Percentiles rank a stretch among this genome's conserved stretches.
These are phyloP conservation scores for Nasonia oneida DNA, from an alignment of 2,888 invertebrate genomes.

Conservation along the genomic window DNA sequence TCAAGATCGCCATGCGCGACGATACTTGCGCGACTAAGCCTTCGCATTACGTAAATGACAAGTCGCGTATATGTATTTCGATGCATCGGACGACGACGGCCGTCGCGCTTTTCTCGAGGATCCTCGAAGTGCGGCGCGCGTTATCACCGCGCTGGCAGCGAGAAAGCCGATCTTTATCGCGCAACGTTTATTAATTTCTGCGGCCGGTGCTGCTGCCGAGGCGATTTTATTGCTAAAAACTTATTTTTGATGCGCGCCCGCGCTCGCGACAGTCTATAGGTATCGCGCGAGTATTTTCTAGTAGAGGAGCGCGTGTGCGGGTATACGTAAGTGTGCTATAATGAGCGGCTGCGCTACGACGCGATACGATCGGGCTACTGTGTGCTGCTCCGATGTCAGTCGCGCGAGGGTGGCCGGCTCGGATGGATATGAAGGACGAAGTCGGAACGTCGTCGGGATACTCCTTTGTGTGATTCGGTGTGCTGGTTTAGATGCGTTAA, in stretches of 20 bases:
- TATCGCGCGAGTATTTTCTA: neutral
- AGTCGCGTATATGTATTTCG: neutral
- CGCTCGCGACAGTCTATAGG: neutral
- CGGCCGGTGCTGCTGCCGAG: neutral
- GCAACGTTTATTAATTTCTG: neutral
- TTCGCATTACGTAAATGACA: neutral
- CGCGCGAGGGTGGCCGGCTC: conserved; percentile 5
- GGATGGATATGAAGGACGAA: neutral
- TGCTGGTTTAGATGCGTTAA: neutral
- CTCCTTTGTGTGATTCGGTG: neutral
- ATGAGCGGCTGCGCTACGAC: neutral
- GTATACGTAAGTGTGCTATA: neutral
- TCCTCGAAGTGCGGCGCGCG: neutral
- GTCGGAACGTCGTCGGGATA: neutral
- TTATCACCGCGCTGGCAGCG: neutral
- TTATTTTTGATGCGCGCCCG: neutral
- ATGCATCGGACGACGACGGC: neutral
- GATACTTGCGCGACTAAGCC: neutral
- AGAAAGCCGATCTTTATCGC: neutral
- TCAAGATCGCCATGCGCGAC: neutral
- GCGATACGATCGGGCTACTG: neutral
- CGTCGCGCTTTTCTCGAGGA: neutral
- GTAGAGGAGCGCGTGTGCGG: neutral
- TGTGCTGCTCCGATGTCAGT: neutral
- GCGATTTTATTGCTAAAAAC: conserved; percentile 5